A percentile compares a stretch with the other conserved stretches of the same genome.
Evolutionary conservation across 2,888 invertebrate genomes (phyloP).

Genomic region (Dynastes hyllus): DNA sequence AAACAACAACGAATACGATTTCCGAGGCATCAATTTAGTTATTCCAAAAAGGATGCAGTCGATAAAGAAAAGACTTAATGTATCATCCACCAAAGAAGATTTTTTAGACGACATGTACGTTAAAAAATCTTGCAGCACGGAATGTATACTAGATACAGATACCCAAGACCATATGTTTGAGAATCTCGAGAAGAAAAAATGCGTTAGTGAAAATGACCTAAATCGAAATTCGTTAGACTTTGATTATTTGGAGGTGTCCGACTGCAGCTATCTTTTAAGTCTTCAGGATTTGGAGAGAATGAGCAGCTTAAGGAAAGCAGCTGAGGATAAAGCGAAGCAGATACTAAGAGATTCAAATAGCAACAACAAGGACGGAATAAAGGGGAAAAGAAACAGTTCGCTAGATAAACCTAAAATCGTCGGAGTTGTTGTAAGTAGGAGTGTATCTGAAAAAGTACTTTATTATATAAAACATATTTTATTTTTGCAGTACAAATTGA

Average conservation of each 20-base stretch:
- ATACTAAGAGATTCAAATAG: constrained; percentile 9
- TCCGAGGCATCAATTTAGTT: constrained; percentile 45
- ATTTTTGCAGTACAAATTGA: constrained; percentile 47
- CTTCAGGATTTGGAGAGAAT: constrained; percentile 47
- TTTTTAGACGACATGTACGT: constrained; percentile 17
- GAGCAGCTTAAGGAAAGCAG: constrained; percentile 22
- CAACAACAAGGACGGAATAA: constrained; percentile 10
- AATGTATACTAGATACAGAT: constrained; percentile 46
- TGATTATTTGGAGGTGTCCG: constrained; percentile 6
- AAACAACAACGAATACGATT: constrained; percentile 44
- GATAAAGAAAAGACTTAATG: constrained; percentile 34
- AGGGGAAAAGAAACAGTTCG: constrained; percentile 9
- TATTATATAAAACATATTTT: constrained; percentile 15
- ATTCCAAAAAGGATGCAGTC: constrained; percentile 43
- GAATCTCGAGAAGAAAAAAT: constrained; percentile 27
- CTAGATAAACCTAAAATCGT: constrained; percentile 48
- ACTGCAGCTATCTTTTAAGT: constrained; percentile 47
- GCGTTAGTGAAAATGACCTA: constrained; percentile 31
- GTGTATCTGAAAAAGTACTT: not conserved
- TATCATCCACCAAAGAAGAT: constrained; percentile 27
- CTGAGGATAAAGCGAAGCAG: constrained; percentile 7
- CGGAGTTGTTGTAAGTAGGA: constrained; percentile 50
- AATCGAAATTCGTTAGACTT: constrained; percentile 21
- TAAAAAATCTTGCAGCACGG: constrained; percentile 45
- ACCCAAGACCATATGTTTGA: constrained; percentile 21